These are phyloP conservation scores for Drosophila barbarae DNA, from an alignment of 2,888 invertebrate genomes.

Conservation along the genomic window DNA sequence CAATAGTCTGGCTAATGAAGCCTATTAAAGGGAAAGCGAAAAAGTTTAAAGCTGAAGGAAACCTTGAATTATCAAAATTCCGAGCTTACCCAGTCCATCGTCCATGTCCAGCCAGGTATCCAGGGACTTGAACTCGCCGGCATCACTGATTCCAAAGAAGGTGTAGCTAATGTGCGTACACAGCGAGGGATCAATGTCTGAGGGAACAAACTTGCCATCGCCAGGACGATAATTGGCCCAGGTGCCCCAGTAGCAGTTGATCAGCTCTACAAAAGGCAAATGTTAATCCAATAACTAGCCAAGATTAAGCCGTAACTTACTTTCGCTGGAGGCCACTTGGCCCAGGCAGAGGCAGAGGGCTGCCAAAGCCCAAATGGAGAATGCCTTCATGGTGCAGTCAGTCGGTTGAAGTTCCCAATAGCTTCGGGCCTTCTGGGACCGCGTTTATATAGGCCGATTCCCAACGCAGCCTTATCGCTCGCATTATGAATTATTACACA, in stretches of 20 bases:
- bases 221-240: constrained; percentile 71
- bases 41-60: not conserved
- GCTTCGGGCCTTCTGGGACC: too few species aligned
- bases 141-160: constrained; percentile 65
- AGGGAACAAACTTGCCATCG: constrained; percentile 60
- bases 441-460: constrained; percentile 52
- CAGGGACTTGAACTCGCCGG: constrained; percentile 55
- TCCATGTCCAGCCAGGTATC: constrained; percentile 67
- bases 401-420: constrained; percentile 11
- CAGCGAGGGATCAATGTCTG: constrained; percentile 60
- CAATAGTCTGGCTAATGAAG: constrained; percentile 58
- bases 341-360: constrained; percentile 44
- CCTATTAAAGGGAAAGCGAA: constrained; percentile 26
- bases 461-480: constrained; percentile 23
- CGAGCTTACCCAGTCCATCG: constrained; percentile 50
- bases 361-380: constrained; percentile 37
- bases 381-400: constrained; percentile 46
- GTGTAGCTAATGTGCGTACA: constrained; percentile 71
- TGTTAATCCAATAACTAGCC: not conserved
- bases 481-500: constrained; percentile 11
- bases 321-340: constrained; percentile 42
- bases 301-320: constrained; percentile 5
- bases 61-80: not conserved
- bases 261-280: constrained; percentile 44
- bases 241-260: constrained; percentile 72